phyloP scores from a whole-genome alignment of 2,113 vertebrate genomes.

The Mormoops blainvillei region DNA sequence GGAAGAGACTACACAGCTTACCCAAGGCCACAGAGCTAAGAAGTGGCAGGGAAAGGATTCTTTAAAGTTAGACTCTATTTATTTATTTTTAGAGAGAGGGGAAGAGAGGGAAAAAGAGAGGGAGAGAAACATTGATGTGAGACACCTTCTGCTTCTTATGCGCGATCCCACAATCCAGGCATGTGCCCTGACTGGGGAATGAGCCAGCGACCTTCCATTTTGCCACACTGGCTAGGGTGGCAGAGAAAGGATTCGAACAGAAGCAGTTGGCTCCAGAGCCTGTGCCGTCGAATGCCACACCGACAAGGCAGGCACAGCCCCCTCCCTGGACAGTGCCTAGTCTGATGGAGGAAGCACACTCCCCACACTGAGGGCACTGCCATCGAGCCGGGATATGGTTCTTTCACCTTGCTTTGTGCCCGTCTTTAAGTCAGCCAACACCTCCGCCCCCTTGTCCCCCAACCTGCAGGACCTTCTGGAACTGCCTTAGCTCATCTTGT shows the following conservation, averaged over 20 bases:
- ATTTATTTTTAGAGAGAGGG: too few relatives aligned
- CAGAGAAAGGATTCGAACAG: not conserved
- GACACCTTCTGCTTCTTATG: too few relatives aligned
- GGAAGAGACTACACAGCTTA: not conserved
- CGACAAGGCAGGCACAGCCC: accelerated
- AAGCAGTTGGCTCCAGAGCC: not conserved
- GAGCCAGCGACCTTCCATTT: too few relatives aligned
- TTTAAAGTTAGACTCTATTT: too few relatives aligned
- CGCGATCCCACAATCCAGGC: too few relatives aligned
- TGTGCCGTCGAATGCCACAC: accelerated
- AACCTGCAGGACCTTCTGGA: not conserved
- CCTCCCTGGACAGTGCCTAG: not conserved
- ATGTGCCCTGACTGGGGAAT: too few relatives aligned
- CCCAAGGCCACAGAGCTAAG: not conserved
- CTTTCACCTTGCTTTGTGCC: not conserved
- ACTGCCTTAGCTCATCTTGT: accelerated
- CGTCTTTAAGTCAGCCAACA: not conserved
- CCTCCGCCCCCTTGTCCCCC: accelerated
- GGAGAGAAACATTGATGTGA: too few relatives aligned
- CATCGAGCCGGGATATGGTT: accelerated
- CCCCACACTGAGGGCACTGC: accelerated
- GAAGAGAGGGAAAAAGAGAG: too few relatives aligned
- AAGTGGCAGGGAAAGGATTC: not conserved
- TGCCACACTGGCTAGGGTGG: too few relatives aligned
- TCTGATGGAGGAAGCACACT: not conserved